Evolutionary conservation across 2,797 vertebrate species (phyloP).

Genomic region (Spinus pinus): DNA sequence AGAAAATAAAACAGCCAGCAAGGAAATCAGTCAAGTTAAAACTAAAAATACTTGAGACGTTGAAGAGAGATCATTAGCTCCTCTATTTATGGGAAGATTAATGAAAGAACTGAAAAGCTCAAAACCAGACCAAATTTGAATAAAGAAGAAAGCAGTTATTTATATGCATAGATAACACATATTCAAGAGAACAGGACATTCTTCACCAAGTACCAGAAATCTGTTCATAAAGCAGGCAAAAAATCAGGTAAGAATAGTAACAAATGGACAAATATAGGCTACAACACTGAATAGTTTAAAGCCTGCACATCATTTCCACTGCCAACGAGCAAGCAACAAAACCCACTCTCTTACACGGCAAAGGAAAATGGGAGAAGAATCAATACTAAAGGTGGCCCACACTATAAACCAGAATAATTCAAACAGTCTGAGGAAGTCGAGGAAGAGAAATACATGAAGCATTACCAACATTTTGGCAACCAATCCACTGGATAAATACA

Average conservation of each 20-base stretch:
- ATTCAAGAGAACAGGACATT: background rate
- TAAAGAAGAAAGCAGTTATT: slow-evolving; percentile 20
- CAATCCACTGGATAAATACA: background rate
- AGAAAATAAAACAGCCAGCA: slow-evolving; percentile 36
- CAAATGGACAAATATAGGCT: background rate
- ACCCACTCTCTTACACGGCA: background rate
- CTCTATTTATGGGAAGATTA: background rate
- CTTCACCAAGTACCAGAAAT: slow-evolving; percentile 1
- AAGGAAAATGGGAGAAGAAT: background rate
- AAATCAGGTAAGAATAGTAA: slow-evolving; percentile 3
- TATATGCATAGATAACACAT: slow-evolving; percentile 17
- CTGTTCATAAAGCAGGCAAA: slow-evolving; percentile 3
- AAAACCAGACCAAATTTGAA: slow-evolving; percentile 23
- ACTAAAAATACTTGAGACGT: background rate
- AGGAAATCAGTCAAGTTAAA: slow-evolving; percentile 20
- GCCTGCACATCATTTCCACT: background rate
- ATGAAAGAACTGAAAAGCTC: slow-evolving; percentile 12
- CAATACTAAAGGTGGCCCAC: background rate
- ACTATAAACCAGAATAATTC: background rate
- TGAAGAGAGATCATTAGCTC: background rate
- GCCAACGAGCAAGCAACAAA: background rate
- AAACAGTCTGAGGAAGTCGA: background rate
- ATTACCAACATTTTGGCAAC: background rate
- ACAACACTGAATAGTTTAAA: background rate
- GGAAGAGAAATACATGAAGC: background rate